A percentile compares a stretch with the other conserved stretches of the same genome.
Evolutionary conservation across 2,113 vertebrate species (phyloP).

Genomic region (Vulpes ferrilata): DNA sequence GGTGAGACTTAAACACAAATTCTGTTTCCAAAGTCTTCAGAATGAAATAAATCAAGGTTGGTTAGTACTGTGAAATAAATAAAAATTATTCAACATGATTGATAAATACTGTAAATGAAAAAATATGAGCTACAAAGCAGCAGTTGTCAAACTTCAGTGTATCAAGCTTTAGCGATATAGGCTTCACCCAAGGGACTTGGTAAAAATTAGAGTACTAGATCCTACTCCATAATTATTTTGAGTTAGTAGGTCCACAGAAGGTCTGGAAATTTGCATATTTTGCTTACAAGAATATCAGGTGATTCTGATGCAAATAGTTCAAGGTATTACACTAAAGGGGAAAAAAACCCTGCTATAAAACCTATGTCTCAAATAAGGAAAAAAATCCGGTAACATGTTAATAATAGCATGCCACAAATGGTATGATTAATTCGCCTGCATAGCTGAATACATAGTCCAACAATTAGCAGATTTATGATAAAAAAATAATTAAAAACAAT

Average conservation of each 20-base stretch:
- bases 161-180: neutral
- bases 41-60: neutral
- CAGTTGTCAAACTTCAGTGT: neutral
- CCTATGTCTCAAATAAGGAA: neutral
- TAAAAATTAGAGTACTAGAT: neutral
- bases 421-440: neutral
- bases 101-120: neutral
- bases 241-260: neutral
- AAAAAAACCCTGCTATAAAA: neutral
- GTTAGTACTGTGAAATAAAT: neutral
- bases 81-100: neutral
- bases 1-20: conserved; percentile 30
- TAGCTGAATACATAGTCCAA: neutral
- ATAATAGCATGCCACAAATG: neutral
- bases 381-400: neutral
- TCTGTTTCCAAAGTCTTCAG: neutral
- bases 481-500: neutral
- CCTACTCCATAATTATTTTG: neutral
- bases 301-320: neutral
- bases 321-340: neutral
- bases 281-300: neutral
- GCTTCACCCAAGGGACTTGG: neutral
- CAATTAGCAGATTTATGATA: neutral
- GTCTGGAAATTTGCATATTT: neutral
- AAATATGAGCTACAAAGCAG: neutral